phyloP scores from a whole-genome alignment of 2,888 invertebrate genomes.

The Clitarchus hookeri region DNA sequence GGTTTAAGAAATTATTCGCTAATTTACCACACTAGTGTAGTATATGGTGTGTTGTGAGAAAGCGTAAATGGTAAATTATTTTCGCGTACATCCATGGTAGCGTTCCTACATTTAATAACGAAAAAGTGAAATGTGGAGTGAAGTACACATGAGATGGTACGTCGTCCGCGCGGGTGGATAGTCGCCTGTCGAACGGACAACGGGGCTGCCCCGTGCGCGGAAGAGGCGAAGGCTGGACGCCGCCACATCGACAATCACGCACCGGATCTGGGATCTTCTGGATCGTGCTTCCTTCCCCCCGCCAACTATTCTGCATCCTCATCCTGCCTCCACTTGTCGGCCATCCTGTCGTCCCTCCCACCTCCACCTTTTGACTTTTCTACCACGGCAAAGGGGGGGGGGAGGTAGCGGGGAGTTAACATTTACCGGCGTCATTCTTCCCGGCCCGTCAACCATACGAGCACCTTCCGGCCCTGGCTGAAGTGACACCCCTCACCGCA shows the following conservation, averaged over 20 bases:
- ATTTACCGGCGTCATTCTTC: neutral
- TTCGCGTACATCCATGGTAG: no score
- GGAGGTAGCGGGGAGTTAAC: neutral
- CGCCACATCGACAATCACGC: neutral
- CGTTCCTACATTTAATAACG: no score
- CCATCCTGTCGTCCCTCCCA: neutral
- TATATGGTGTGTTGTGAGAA: no score
- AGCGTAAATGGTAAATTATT: no score
- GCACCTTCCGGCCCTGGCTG: neutral
- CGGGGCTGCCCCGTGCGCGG: neutral
- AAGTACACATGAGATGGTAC: neutral
- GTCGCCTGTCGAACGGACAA: neutral
- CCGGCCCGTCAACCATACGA: neutral
- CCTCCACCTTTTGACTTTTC: neutral
- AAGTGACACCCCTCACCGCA: neutral
- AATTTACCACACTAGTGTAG: no score
- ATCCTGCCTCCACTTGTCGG: neutral
- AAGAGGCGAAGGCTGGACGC: no score
- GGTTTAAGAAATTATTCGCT: no score
- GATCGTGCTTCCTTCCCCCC: neutral
- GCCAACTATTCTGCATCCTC: no score
- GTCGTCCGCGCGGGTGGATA: neutral
- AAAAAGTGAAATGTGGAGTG: no score
- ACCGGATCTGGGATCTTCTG: slow-evolving; percentile 14
- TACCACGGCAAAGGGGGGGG: neutral